Conservation (phyloP, 2,797 vertebrate genomes). For the Falco berigora region DNA sequence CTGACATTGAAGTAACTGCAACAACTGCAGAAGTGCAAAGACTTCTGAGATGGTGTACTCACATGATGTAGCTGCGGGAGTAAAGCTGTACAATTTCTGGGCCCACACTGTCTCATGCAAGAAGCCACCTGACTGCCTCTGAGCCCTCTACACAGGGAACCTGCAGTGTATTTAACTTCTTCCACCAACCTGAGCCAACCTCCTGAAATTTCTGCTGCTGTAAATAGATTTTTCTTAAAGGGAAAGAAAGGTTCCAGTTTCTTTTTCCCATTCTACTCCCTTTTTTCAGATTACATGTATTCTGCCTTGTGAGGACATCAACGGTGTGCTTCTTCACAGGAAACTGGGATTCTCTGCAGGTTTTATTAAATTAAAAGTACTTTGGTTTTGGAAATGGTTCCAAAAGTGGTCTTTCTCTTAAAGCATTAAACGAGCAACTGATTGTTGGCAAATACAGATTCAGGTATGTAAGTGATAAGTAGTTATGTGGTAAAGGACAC, state of each 20-base stretch:
- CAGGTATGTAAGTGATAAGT: not conserved
- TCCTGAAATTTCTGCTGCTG: not conserved
- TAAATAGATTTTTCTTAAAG: not conserved
- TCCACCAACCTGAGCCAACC: not conserved
- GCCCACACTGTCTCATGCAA: not conserved
- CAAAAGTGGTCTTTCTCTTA: not conserved
- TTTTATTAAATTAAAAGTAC: not conserved
- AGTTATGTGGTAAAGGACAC: not conserved
- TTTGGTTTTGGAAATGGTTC: not conserved
- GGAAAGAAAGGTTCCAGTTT: not conserved
- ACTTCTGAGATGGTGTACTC: not conserved
- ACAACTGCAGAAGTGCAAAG: not conserved
- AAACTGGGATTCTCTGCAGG: not conserved
- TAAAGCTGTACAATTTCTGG: not conserved
- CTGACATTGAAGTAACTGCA: not conserved
- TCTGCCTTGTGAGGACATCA: not conserved
- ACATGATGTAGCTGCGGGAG: not conserved
- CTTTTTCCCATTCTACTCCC: not conserved
- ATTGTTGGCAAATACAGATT: not conserved
- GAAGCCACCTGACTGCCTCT: not conserved
- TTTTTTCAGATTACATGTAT: not conserved
- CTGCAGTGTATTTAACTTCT: not conserved
- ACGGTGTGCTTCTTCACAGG: not conserved
- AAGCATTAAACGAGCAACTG: not conserved
- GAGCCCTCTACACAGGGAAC: not conserved